Evolutionary conservation across 2,888 invertebrate genomes (phyloP), one percentile per base, ranked within the genome.

Genomic region (Drosophila cognata): DNA sequence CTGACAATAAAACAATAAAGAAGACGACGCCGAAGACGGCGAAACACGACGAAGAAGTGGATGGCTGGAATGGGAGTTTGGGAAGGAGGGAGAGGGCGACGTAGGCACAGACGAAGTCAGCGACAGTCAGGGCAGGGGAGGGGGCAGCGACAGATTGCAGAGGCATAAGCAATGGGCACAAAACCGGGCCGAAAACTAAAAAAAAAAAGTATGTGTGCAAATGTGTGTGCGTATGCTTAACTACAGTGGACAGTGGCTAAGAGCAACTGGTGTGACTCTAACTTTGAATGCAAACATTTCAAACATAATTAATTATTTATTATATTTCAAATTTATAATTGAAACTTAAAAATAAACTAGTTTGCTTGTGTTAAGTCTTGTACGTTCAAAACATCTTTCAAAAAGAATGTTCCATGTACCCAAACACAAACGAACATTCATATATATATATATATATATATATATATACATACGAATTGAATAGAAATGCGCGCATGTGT

Each of bases 1-100:
- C 89, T 89, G 89, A 89, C 87, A 87, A 87, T 90, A 90, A 87
- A 90, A 90, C 90, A 90, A 87, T 90, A 91, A 87, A 90, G 77
- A 87, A 89, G 77, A 87, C 77, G 78, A 76, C 66, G 75, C 65
- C 52, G 66, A 84, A 73, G 76, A 79, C 68, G 52, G 33, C 64
- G 60, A 52, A 68, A 38, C 41, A 61, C 62, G 38, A 29, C 28
- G 64, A 59, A 35, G 55, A 60, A 64, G 55, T 53, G 59, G 60
- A 58, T 46, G 46, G 41, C 11, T 43, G n/a, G 4, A n/a, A 33
- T 11, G n/a, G n/a, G 41, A 2, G 41, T 10, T 13, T 2, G 13
- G 21, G 7, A 46, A 13, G 13, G 6, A 56, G 63, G 65, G 57
- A 73, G 66, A 53, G 51, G 59, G 62, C 46, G 46, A 25, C 25